These are phyloP conservation scores for Saccostrea cuccullata DNA, from an alignment of 1,140 invertebrate genomes.

Conservation along the genomic window DNA sequence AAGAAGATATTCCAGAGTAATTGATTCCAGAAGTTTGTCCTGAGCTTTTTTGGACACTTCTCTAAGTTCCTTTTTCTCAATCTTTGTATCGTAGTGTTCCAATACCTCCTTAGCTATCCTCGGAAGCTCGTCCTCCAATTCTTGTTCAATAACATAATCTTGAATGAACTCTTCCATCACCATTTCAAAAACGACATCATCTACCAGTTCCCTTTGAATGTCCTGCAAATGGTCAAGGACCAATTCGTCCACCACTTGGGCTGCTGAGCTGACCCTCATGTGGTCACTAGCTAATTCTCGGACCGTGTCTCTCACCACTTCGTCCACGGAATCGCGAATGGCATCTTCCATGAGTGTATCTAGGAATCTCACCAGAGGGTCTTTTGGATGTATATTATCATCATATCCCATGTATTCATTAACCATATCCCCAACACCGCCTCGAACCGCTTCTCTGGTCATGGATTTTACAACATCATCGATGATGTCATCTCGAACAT, in stretches of 20 bases:
- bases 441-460: slow-evolving; percentile 55
- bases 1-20: slow-evolving; percentile 70
- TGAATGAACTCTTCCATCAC: slow-evolving; percentile 68
- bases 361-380: slow-evolving; percentile 62
- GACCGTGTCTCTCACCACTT: slow-evolving; percentile 66
- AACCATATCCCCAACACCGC: slow-evolving; percentile 55
- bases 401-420: slow-evolving; percentile 41
- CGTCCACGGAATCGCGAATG: slow-evolving; percentile 53
- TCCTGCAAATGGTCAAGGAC: slow-evolving; percentile 64
- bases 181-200: slow-evolving; percentile 67
- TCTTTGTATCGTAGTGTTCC: slow-evolving; percentile 69
- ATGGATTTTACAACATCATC: slow-evolving; percentile 56
- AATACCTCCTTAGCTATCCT: slow-evolving; percentile 69
- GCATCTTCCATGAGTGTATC: slow-evolving; percentile 59
- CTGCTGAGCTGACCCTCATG: slow-evolving; percentile 39
- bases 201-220: slow-evolving; percentile 41
- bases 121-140: slow-evolving; percentile 66
- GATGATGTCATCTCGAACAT: slow-evolving; percentile 30
- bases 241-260: slow-evolving; percentile 63
- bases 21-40: slow-evolving; percentile 66
- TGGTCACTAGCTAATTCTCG: slow-evolving; percentile 64
- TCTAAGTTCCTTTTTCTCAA: slow-evolving; percentile 66
- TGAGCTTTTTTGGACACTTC: slow-evolving; percentile 67
- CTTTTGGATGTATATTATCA: slow-evolving; percentile 19
- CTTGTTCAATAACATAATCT: slow-evolving; percentile 67